These are phyloP conservation scores for Proterorhinus semilunaris DNA, from an alignment of 2,113 vertebrate genomes.

Conservation along the genomic window DNA sequence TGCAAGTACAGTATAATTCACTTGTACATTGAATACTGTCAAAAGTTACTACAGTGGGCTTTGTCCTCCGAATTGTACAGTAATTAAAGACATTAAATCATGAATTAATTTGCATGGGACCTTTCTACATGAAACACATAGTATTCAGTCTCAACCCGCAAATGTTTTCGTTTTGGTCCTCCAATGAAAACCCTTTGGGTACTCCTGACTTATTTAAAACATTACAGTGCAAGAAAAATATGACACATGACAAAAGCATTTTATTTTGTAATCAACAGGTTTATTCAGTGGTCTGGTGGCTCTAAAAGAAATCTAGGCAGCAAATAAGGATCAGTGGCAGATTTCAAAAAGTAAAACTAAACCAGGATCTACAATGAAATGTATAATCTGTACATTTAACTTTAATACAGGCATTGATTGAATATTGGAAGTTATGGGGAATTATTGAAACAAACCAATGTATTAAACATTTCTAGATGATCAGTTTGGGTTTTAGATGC, in stretches of 20 bases:
- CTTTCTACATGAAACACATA: too few species aligned
- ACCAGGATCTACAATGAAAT: constrained; percentile 46
- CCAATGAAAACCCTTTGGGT: not conserved
- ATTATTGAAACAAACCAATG: constrained; percentile 13
- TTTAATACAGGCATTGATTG: constrained; percentile 12
- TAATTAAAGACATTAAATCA: too few species aligned
- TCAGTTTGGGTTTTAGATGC: constrained; percentile 5
- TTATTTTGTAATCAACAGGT: constrained; percentile 64
- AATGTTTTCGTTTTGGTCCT: not conserved
- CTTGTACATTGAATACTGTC: too few species aligned
- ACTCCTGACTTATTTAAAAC: too few species aligned
- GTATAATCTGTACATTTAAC: constrained; percentile 39
- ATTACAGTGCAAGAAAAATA: not conserved
- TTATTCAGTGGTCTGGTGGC: constrained; percentile 71
- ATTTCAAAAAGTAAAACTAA: constrained; percentile 53
- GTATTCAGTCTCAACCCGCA: too few species aligned
- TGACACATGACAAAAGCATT: not conserved
- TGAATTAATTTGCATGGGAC: too few species aligned
- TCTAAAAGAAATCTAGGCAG: constrained; percentile 69
- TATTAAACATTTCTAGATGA: constrained; percentile 19
- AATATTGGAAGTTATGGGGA: constrained; percentile 22
- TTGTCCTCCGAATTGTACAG: too few species aligned
- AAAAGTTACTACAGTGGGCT: too few species aligned
- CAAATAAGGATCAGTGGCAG: constrained; percentile 60
- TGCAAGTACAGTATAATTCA: too few species aligned